Evolutionary conservation across 2,113 vertebrate species (phyloP), one percentile per base, ranked within the genome.

Genomic region (Lates calcarifer): DNA sequence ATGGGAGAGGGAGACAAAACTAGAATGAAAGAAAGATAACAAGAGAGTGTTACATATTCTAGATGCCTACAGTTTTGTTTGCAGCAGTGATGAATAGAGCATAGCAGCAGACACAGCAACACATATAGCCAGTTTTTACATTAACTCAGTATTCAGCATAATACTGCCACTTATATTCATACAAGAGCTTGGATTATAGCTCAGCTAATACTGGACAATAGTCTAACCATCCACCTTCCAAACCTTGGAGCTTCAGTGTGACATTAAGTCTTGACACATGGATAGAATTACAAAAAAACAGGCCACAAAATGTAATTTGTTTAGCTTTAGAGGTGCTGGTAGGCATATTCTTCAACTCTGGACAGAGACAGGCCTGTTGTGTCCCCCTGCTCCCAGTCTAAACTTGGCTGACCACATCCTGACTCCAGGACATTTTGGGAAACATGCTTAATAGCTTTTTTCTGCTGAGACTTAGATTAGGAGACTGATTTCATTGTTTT

Each of bases 11-110:
- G 28, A 56, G 14, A 63, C 29, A 5, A 20, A 69, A 80, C 78
- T 60, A 63, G 20, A 74, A 57, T 10, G 70, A 74, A 0, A 43
- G 37, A 20, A 14, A 31, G 64, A 77, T 49, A 67, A 41, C 10
- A n/a, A 47, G 43, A 29, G 11, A 45, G 26, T 45, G 49, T 33
- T 22, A 41, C 53, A 79, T 61, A 69, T 78, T 82, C 10, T 39
- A 24, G 3, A 74, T 33, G 1, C 10, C 49, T 31, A 41, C 13
- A 61, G n/a, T 39, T 51, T 8, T 63, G 45, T 43, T 31, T 39
- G 24, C 26, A 63, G 37, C 28, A 14, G 26, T 29, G 28, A 64
- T 45, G 37, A 43, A 45, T 3, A 37, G 61, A 45, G 28, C 26
- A 11, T 28, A 49, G 49, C 47, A 60, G 41, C 60, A n/a, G 69